Evolutionary conservation across 2,888 invertebrate species (phyloP).

Genomic region (Electrophaes corylata): DNA sequence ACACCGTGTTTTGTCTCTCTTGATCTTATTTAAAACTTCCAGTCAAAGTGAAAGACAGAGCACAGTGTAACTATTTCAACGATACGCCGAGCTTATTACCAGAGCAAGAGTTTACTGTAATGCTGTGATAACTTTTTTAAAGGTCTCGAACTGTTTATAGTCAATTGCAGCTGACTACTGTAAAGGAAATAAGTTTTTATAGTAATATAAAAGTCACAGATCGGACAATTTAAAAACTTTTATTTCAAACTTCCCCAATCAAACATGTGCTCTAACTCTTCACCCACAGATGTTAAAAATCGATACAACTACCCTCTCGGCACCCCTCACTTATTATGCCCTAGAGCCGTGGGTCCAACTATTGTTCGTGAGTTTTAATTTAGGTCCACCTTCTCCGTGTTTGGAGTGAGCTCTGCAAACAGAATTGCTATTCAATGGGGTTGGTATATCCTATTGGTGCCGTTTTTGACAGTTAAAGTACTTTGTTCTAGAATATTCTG

Average conservation of each 20-base stretch:
- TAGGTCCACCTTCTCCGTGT: constrained; percentile 43
- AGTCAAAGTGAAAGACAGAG: no score
- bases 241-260: constrained; percentile 13
- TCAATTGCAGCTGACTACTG: no score
- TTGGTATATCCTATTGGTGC: constrained; percentile 13
- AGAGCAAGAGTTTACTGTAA: no score
- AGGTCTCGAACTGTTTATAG: no score
- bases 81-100: no score
- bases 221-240: neutral
- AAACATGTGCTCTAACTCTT: constrained; percentile 17
- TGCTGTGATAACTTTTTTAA: no score
- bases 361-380: constrained; percentile 49
- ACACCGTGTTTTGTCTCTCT: no score
- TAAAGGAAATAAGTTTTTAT: no score
- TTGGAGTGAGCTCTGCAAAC: constrained; percentile 41
- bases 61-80: no score
- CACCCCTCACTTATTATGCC: constrained; percentile 45
- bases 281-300: constrained; percentile 38
- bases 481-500: neutral
- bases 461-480: neutral
- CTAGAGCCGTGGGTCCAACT: constrained; percentile 40
- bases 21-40: no score
- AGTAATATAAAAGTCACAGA: no score
- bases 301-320: constrained; percentile 34
- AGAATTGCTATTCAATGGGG: constrained; percentile 29